Evolutionary conservation across 1,140 invertebrate genomes (phyloP), one percentile per base, ranked within the genome.

Genomic region (Campoletis sonorensis): DNA sequence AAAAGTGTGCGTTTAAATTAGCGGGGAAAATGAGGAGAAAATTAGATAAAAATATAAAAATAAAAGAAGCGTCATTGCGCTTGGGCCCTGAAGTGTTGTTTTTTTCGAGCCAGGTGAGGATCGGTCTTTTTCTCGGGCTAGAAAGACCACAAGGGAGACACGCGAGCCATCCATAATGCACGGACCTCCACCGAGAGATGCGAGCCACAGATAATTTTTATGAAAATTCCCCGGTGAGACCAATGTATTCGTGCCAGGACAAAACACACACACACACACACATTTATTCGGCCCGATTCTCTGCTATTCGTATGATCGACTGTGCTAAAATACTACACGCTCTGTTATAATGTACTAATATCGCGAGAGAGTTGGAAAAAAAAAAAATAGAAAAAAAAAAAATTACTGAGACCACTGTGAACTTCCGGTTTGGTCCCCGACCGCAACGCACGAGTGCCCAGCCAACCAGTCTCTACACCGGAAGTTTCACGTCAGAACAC

Each of bases 81-180:
- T 33, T 33, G 40, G 40, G 40, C 8, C 40, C 40, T 45, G 40
- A 45, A 45, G 40, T 45, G 40, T 45, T 45, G 40, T 45, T 45
- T 45, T 45, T 45, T 45, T 45, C 40, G 40, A 45, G 40, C 40
- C 40, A 45, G 40, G 72, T 16, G 72, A 51, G 72, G 18, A 51
- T 76, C 45, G 45, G 49, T 30, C 61, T 67, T 67, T 67, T 67
- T 67, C 61, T 67, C 61, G 61, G 13, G 61, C 61, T 27, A 33
- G 2, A 58, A 64, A 68, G 79, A 61, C 78, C 82, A 79, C 79
- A 71, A 81, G 83, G 83, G 23, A 67, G 61, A 67, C 91, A 91
- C 90, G 91, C 91, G 88, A 91, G 86, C 86, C 84, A 91, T 90
- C 87, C 88, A 90, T 92, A 90, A 92, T 90, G 88, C 87, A 90